Conservation (phyloP, 2,888 invertebrate genomes). For the Nomada hirtipes region DNA sequence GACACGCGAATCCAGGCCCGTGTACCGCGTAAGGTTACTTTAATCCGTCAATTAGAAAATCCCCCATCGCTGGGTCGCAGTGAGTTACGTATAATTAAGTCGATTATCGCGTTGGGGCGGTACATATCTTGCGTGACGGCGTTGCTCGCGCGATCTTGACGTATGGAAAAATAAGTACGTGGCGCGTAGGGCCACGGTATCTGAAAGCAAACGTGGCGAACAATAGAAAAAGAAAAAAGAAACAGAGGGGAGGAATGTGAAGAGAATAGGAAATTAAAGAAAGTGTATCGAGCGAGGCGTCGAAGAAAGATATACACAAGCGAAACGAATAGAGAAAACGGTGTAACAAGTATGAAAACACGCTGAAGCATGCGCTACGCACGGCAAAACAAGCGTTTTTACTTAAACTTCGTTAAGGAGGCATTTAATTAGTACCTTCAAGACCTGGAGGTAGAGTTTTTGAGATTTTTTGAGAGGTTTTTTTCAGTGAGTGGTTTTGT, state of each 20-base stretch:
- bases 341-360: slow-evolving; percentile 3
- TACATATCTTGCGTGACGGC: background rate
- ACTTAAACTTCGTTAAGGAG: slow-evolving; percentile 80
- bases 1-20: slow-evolving; percentile 27
- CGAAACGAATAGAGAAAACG: slow-evolving; percentile 6
- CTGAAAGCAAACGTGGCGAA: too few relatives aligned
- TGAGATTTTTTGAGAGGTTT: slow-evolving; percentile 83
- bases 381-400: slow-evolving; percentile 76
- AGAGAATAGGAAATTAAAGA: background rate
- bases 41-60: slow-evolving; percentile 30
- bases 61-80: background rate
- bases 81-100: slow-evolving; percentile 25
- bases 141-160: slow-evolving; percentile 35
- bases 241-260: background rate
- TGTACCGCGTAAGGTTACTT: background rate
- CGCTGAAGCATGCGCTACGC: slow-evolving; percentile 76
- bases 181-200: background rate
- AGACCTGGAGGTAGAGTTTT: slow-evolving; percentile 84
- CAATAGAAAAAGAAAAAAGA: background rate
- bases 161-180: background rate
- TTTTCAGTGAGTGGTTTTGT: slow-evolving; percentile 82
- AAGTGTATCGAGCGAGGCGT: too few relatives aligned
- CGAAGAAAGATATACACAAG: background rate
- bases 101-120: background rate
- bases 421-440: slow-evolving; percentile 83